phyloP scores from a whole-genome alignment of 2,797 vertebrate species.

The Semotilus atromaculatus region DNA sequence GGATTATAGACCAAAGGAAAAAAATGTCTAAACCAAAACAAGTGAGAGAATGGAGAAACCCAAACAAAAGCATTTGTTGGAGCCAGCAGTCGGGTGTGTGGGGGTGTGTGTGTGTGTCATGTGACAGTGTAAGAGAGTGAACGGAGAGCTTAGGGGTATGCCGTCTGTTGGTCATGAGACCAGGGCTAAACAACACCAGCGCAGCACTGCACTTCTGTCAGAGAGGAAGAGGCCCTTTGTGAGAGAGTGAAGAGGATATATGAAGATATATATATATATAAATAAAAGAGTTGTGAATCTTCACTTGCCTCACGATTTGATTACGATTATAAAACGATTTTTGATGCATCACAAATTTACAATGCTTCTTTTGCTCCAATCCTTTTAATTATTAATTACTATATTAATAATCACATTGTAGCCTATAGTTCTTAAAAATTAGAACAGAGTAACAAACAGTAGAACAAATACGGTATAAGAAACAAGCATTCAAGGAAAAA shows the following conservation, averaged over 20 bases:
- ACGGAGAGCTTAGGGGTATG: slow-evolving; percentile 24
- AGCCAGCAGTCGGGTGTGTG: slow-evolving; percentile 10
- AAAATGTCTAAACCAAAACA: not conserved
- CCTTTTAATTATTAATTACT: too few relatives aligned
- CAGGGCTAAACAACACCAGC: not conserved
- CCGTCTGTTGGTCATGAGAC: slow-evolving; percentile 24
- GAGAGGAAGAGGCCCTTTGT: slow-evolving; percentile 28
- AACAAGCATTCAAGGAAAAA: too few relatives aligned
- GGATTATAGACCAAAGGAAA: not conserved
- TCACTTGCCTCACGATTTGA: too few relatives aligned
- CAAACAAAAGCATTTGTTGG: slow-evolving; percentile 49
- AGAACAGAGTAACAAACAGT: too few relatives aligned
- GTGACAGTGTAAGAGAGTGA: slow-evolving; percentile 37
- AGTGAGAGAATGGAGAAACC: slow-evolving; percentile 12
- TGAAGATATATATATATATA: too few relatives aligned
- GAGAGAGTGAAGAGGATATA: slow-evolving; percentile 2
- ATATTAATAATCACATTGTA: too few relatives aligned
- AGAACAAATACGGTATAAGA: too few relatives aligned
- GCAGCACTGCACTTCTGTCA: not conserved
- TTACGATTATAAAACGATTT: too few relatives aligned
- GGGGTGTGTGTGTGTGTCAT: not conserved
- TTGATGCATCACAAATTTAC: too few relatives aligned
- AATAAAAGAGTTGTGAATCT: too few relatives aligned
- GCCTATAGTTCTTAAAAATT: too few relatives aligned
- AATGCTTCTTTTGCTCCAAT: too few relatives aligned